These are phyloP conservation scores for Solenopsis invicta DNA, from an alignment of 1,140 invertebrate species.

Conservation along the genomic window DNA sequence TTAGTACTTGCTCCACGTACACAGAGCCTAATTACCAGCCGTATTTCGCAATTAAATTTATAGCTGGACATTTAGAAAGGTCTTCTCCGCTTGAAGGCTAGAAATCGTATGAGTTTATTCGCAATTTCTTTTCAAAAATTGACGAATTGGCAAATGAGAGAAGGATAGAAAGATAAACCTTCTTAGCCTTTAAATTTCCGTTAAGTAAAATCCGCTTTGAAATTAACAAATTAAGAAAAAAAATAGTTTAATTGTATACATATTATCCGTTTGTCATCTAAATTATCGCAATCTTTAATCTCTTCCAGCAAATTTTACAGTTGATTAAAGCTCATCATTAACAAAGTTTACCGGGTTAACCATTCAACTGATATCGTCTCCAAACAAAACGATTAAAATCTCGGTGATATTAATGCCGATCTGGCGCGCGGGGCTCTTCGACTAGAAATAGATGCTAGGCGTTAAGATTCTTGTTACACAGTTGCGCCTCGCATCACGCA, in stretches of 20 bases:
- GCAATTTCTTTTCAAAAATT: not conserved
- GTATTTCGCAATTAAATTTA: conserved; percentile 42
- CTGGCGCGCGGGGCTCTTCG: conserved; percentile 31
- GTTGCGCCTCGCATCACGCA: conserved; percentile 60
- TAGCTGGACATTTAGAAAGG: not conserved
- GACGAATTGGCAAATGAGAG: not conserved
- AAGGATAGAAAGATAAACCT: too few relatives aligned
- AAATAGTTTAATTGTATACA: not conserved
- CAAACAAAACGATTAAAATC: conserved; percentile 54
- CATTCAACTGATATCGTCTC: conserved; percentile 3
- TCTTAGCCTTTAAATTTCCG: not conserved
- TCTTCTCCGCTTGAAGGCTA: not conserved
- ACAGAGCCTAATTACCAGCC: conserved; percentile 3
- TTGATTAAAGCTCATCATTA: not conserved
- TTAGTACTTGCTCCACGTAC: conserved; percentile 23
- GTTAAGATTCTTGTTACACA: conserved; percentile 72
- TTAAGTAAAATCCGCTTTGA: not conserved
- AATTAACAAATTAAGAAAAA: conserved; percentile 9
- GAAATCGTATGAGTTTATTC: not conserved
- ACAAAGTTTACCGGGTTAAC: not conserved
- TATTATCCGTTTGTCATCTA: not conserved
- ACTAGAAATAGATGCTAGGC: conserved; percentile 72
- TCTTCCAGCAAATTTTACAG: not conserved
- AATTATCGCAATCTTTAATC: not conserved
- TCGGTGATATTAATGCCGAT: conserved; percentile 63